Percentiles rank a stretch among this genome's conserved stretches.
phyloP scores from a whole-genome alignment of 2,113 vertebrate species.

The Cathartes aura region DNA sequence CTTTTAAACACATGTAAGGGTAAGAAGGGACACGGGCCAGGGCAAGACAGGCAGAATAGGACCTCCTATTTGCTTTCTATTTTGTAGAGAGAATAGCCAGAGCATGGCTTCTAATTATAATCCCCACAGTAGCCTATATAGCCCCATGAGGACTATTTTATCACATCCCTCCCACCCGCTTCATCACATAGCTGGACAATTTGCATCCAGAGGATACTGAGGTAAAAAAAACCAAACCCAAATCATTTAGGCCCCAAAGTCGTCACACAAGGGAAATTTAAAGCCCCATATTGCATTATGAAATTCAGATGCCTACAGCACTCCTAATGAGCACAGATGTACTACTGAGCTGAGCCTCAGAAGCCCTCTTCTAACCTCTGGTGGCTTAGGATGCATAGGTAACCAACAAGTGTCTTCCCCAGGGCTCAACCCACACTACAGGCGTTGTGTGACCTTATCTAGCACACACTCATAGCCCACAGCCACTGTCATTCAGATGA shows the following conservation, averaged over 20 bases:
- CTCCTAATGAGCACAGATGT: background rate
- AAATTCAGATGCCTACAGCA: background rate
- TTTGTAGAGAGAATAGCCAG: background rate
- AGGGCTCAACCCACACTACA: background rate
- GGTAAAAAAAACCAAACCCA: background rate
- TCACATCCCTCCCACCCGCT: background rate
- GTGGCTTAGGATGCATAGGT: background rate
- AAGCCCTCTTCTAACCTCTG: background rate
- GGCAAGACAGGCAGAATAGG: background rate
- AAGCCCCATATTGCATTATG: background rate
- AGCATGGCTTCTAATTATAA: background rate
- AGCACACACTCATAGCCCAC: background rate
- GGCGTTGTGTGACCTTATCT: background rate
- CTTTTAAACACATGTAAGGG: accelerated
- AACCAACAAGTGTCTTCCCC: background rate
- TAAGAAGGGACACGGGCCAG: background rate
- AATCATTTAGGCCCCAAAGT: background rate
- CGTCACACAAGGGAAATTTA: background rate
- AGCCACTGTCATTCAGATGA: background rate
- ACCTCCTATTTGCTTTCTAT: background rate
- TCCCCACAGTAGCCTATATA: background rate
- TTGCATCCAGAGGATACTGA: background rate
- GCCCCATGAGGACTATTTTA: background rate
- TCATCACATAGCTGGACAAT: background rate
- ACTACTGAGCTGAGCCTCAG: background rate